Evolutionary conservation across 2,888 invertebrate species (phyloP).

Genomic region (Conus canariensis): DNA sequence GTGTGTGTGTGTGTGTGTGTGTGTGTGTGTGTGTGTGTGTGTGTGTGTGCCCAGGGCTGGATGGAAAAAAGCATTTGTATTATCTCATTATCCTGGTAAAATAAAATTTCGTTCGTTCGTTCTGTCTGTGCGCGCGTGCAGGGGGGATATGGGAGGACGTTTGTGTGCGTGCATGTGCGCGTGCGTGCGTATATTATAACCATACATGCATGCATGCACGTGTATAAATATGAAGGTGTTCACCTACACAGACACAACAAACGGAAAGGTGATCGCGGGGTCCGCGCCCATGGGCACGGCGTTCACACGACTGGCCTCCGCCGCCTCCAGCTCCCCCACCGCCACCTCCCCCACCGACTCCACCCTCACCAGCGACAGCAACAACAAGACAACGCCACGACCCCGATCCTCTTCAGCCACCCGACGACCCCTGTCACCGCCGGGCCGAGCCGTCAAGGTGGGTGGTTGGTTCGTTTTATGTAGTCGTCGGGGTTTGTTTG

Average conservation of each 20-base stretch:
- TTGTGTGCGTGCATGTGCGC: too few relatives aligned
- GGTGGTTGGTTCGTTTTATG: too few relatives aligned
- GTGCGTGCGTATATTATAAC: too few relatives aligned
- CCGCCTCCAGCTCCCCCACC: slow-evolving; percentile 50
- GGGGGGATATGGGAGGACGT: neutral
- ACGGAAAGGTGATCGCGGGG: neutral
- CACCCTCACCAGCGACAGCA: slow-evolving; percentile 42
- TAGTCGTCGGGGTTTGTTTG: too few relatives aligned
- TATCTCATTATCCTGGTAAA: too few relatives aligned
- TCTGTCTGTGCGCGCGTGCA: neutral
- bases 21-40: too few relatives aligned
- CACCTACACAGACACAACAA: too few relatives aligned
- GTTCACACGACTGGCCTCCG: slow-evolving; percentile 63
- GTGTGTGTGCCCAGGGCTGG: too few relatives aligned
- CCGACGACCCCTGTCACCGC: slow-evolving; percentile 32
- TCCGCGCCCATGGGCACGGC: slow-evolving; percentile 49
- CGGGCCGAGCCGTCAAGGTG: slow-evolving; percentile 53
- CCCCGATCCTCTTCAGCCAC: neutral
- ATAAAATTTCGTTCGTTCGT: neutral
- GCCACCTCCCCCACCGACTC: slow-evolving; percentile 56
- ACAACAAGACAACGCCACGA: slow-evolving; percentile 42
- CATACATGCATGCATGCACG: too few relatives aligned
- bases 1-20: too few relatives aligned
- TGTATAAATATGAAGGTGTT: too few relatives aligned
- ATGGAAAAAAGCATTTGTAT: too few relatives aligned